Conservation (phyloP, 2,888 invertebrate species). For the Disparrhopalites patrizii region DNA sequence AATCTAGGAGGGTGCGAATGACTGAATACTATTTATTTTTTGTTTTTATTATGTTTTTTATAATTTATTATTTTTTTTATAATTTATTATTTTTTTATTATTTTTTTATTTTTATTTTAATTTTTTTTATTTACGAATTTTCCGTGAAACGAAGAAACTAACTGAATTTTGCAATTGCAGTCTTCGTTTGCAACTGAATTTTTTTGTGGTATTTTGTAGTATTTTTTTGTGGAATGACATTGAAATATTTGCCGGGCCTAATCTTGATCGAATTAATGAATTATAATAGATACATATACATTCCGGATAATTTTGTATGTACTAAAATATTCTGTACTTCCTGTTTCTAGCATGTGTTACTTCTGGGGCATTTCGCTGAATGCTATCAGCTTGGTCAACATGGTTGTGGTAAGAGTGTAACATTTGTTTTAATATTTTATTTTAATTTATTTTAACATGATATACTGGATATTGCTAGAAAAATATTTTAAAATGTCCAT, state of each 20-base stretch:
- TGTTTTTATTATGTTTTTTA: not conserved
- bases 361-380: slow-evolving; percentile 87
- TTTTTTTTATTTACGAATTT: too few species aligned
- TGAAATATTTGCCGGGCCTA: too few species aligned
- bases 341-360: slow-evolving; percentile 57
- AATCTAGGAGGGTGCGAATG: slow-evolving; percentile 67
- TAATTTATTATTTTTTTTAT: not conserved
- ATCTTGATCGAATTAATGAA: not conserved
- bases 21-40: not conserved
- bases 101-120: too few species aligned
- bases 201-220: too few species aligned
- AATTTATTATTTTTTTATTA: too few species aligned
- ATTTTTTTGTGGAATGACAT: too few species aligned
- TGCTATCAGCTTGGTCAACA: slow-evolving; percentile 91
- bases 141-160: too few species aligned
- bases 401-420: slow-evolving; percentile 71
- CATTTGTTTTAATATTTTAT: not conserved
- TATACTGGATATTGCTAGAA: not conserved
- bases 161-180: too few species aligned
- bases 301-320: not conserved
- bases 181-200: too few species aligned
- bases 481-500: not conserved
- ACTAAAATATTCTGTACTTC: not conserved
- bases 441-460: not conserved
- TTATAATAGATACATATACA: not conserved